Percentiles rank a stretch among this genome's conserved stretches.
Evolutionary conservation across 2,888 invertebrate genomes (phyloP).

Genomic region (Meiosimyza decipiens): DNA sequence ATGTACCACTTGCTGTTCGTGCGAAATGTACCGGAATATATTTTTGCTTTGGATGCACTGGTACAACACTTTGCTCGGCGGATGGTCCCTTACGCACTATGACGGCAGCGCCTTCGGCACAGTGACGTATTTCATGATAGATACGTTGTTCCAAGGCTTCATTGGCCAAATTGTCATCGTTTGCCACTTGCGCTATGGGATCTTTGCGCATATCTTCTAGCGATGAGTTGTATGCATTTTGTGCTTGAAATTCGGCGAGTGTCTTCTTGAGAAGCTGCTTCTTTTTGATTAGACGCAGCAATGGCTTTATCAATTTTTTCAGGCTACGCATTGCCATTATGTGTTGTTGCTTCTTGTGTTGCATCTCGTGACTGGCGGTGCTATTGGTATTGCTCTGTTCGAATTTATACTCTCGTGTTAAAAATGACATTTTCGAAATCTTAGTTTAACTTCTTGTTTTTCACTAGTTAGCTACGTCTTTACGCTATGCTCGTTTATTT

Average conservation of each 20-base stretch:
- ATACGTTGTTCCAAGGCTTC: slow-evolving; percentile 83
- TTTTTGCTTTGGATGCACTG: slow-evolving; percentile 58
- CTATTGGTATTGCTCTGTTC: slow-evolving; percentile 48
- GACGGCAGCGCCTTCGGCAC: slow-evolving; percentile 76
- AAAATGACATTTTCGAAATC: slow-evolving; percentile 54
- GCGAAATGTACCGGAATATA: slow-evolving; percentile 80
- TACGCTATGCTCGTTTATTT: slow-evolving; percentile 46
- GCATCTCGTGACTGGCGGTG: slow-evolving; percentile 40
- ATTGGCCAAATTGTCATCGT: slow-evolving; percentile 70
- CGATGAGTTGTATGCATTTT: slow-evolving; percentile 61
- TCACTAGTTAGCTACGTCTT: slow-evolving; percentile 38
- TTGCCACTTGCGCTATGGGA: slow-evolving; percentile 52
- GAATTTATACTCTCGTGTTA: slow-evolving; percentile 64
- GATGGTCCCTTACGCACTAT: slow-evolving; percentile 69
- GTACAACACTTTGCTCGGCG: slow-evolving; percentile 62
- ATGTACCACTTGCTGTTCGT: slow-evolving; percentile 81
- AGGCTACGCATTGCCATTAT: slow-evolving; percentile 60
- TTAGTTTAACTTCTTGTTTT: slow-evolving; percentile 30
- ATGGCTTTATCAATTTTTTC: slow-evolving; percentile 62
- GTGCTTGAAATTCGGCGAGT: slow-evolving; percentile 59
- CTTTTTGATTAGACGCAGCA: slow-evolving; percentile 61
- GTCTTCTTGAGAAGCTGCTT: slow-evolving; percentile 61
- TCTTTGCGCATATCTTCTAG: slow-evolving; percentile 65
- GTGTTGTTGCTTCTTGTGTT: slow-evolving; percentile 58
- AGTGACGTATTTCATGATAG: slow-evolving; percentile 75